phyloP scores from a whole-genome alignment of 2,113 vertebrate species.

The Callipepla californica region DNA sequence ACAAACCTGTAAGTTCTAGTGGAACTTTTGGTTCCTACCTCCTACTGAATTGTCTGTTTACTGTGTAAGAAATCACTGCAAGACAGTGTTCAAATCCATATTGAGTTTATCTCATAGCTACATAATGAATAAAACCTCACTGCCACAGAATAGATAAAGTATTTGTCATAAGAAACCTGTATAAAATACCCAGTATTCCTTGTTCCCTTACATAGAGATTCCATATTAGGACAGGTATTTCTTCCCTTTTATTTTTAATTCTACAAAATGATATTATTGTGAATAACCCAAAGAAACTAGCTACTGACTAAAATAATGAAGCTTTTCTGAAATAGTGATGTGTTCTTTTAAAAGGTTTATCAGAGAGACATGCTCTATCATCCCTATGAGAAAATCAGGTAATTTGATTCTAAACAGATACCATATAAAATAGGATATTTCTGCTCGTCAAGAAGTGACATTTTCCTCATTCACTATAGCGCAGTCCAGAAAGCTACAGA shows the following conservation, averaged over 20 bases:
- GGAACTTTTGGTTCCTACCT: not conserved
- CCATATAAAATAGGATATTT: not conserved
- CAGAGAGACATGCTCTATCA: no score
- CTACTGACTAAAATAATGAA: not conserved
- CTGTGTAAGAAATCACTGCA: not conserved
- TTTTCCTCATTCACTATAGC: not conserved
- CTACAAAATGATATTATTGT: not conserved
- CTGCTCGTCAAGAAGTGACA: not conserved
- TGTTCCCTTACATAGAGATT: not conserved
- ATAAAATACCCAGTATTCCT: not conserved
- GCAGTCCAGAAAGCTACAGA: not conserved
- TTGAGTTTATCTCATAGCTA: not conserved
- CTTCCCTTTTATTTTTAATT: not conserved
- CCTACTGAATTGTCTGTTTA: not conserved
- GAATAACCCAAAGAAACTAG: not conserved
- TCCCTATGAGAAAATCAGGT: not conserved
- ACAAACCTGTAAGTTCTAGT: not conserved
- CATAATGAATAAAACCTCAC: not conserved
- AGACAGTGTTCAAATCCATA: not conserved
- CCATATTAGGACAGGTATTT: not conserved
- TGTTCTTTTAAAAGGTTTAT: not conserved
- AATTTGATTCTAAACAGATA: not conserved
- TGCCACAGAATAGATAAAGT: not conserved
- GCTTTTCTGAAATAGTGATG: not conserved
- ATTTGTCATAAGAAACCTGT: not conserved